Conservation (phyloP, 1,140 invertebrate species). For the Dinoponera quadriceps region DNA sequence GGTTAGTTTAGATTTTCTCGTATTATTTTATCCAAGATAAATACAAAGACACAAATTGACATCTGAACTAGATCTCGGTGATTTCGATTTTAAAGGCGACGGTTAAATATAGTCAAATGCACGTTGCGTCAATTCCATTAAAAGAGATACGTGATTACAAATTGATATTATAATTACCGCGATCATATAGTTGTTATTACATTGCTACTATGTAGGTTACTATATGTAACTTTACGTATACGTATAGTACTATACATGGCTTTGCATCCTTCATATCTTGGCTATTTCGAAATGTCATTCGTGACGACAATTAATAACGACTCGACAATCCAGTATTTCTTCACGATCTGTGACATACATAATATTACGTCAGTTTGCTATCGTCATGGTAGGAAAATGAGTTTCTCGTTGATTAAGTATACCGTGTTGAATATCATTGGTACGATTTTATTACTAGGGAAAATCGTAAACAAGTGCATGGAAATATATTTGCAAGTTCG, state of each 20-base stretch:
- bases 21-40: not conserved
- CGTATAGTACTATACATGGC: no score
- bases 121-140: no score
- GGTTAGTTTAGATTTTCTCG: no score
- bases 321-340: not conserved
- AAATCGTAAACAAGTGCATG: not conserved
- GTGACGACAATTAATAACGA: not conserved
- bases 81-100: not conserved
- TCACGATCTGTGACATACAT: not conserved
- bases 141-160: no score
- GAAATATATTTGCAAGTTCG: not conserved
- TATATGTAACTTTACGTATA: no score
- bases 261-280: not conserved
- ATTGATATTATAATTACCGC: no score
- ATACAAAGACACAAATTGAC: conserved; percentile 6
- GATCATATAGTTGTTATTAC: not conserved
- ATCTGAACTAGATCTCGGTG: not conserved
- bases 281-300: not conserved
- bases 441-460: not conserved
- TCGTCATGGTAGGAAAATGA: not conserved
- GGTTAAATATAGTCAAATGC: no score
- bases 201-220: not conserved
- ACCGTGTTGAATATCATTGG: not conserved
- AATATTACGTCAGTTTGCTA: not conserved
- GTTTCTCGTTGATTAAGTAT: not conserved